A percentile compares a stretch with the other conserved stretches of the same genome.
Conservation (phyloP, 2,888 invertebrate genomes). For the Coelogynopora nodosa region DNA sequence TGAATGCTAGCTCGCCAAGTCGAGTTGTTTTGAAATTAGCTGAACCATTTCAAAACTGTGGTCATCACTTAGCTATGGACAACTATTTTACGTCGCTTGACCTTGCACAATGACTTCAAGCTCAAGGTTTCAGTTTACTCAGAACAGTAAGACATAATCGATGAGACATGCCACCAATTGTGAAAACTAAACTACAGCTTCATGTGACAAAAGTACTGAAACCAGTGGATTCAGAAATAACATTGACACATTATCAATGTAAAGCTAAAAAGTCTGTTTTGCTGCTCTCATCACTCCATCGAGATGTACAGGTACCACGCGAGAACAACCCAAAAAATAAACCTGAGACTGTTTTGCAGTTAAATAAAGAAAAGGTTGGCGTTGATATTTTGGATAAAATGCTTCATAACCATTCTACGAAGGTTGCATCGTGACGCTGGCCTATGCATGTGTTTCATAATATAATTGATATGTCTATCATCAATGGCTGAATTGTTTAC, state of each 20-base stretch:
- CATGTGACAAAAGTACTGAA: conserved; percentile 30
- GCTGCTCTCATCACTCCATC: conserved; percentile 29
- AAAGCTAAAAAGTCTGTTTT: conserved; percentile 34
- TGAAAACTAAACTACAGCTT: conserved; percentile 1
- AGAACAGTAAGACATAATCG: conserved; percentile 29
- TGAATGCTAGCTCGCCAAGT: conserved; percentile 13
- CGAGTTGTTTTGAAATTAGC: conserved; percentile 26
- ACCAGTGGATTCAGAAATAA: conserved; percentile 21
- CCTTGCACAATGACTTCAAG: conserved; percentile 29
- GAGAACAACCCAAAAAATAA: conserved; percentile 35
- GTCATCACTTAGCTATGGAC: conserved; percentile 32
- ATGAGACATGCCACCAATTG: conserved; percentile 34
- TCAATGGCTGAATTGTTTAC: conserved; percentile 27
- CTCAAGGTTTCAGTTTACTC: conserved; percentile 29
- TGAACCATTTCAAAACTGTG: conserved; percentile 34
- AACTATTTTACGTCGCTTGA: conserved; percentile 31
- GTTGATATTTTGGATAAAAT: conserved; percentile 25
- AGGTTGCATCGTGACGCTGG: conserved; percentile 30
- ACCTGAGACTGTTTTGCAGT: conserved; percentile 27
- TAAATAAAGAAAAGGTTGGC: conserved; percentile 36
- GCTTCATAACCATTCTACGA: conserved; percentile 32
- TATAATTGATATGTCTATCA: conserved; percentile 34
- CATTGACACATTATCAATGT: conserved; percentile 37
- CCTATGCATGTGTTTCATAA: conserved; percentile 29
- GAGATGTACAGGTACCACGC: conserved; percentile 20